Base-by-base conservation (phyloP, 37 sponge, comb jelly and placozoan species). In the Lycopodina hypogea region DNA sequence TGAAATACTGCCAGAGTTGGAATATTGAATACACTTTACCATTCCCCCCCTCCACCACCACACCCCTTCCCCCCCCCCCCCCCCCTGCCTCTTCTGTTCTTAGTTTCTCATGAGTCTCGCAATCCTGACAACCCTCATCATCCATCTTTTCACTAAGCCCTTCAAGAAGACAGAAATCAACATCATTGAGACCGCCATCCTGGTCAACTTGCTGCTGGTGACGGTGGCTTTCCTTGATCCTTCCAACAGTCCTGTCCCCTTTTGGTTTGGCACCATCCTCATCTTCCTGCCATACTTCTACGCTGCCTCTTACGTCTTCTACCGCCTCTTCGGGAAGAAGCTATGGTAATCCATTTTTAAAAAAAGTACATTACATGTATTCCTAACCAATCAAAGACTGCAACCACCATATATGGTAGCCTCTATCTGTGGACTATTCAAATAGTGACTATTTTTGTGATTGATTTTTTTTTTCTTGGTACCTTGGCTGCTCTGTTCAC, bases 61-160 rank as follows among this genome's bases (percentile, higher is more conserved):
- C 77, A 32, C 41, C n/a, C 62, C 2, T 61, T 36, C 63, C 39
- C n/a, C 42, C 29, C 40, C 50, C 26, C 50, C n/a, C 51, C 42
- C 24, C 29, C 67, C 4, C 67, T 66, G 17, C 14, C 48, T 28
- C n/a, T n/a, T 12, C 42, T 24, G 0, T 39, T 0, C 30, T 1
- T 60, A 91, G 92, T 87, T 84, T 45, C 34, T 91, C 0, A 87
- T 85, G 86, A 74, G 75, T 29, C 52, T 91, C 35, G 67, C 84
- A 26, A 87, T 84, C 0, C 79, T 91, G 69, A 24, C 53, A 15
- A 76, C 83, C 0, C 80, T 91, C n/a, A 71, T 76, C 39, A 65
- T 91, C 35, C 88, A 87, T 50, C 67, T 81, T 55, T 84, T 91
- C 57, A 72, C 78, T 24, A 91, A 91, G 58, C 92, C 92, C 0